Evolutionary conservation across 2,888 invertebrate species (phyloP), one percentile per base, ranked within the genome.

Genomic region (Epinotia nisella): DNA sequence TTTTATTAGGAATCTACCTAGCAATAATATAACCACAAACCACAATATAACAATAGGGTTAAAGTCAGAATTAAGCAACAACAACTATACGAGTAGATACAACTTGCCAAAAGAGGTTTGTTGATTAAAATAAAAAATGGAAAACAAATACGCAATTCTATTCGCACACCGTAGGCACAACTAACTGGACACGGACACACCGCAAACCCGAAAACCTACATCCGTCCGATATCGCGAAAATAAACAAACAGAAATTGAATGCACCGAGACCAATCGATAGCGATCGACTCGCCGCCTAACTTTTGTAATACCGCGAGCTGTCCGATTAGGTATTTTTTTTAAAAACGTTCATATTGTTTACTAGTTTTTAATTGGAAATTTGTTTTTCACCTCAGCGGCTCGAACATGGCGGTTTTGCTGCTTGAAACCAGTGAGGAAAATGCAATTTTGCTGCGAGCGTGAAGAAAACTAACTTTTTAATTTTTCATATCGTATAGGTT

Each of bases 161-260:
- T 83, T 84, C 81, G 81, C 79, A 79, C 84, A 83, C 84, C 85
- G 85, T 85, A 86, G 87, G 85, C 83, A 86, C 85, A 85, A 81
- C 83, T 81, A 83, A 85, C 83, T 85, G 87, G 84, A 84, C 86
- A 83, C 85, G 80, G 82, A 86, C 85, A 84, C 84, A 89, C 91
- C 92, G 87, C 92, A 91, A 90, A 90, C 91, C 90, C 87, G 84
- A 91, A 92, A 92, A 91, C 91, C 91, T 91, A 91, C 90, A 91
- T 90, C 86, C 85, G 85, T 85, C 82, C 83, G 84, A 89, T 88
- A 89, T 86, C 75, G 79, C 80, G 83, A 90, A 91, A 92, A 92
- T 85, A 90, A 90, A 91, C 87, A 87, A 89, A 83, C 80, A 69
- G 79, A 79, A 80, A 85, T 84, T 79, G 84, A 85, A 82, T 85